These are phyloP conservation scores for Ispidina picta DNA, from an alignment of 2,797 vertebrate genomes.

Conservation along the genomic window DNA sequence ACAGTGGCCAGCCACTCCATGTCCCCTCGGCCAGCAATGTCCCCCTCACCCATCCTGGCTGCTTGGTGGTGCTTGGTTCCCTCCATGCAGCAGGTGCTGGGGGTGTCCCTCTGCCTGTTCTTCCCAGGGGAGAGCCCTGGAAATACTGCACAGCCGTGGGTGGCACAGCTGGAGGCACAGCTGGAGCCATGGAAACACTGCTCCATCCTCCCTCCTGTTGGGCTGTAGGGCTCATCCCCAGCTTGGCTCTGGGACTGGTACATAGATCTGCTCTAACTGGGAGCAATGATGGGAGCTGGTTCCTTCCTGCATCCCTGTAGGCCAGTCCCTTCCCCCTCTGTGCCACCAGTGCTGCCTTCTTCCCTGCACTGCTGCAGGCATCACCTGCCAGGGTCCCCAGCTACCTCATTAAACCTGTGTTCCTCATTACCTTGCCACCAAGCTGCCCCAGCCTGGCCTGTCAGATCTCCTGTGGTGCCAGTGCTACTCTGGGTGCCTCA, in stretches of 20 bases:
- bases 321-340: neutral
- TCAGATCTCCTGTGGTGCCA: neutral
- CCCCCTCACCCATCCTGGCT: neutral
- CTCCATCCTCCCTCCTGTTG: neutral
- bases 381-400: constrained; percentile 13
- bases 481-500: neutral
- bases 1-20: neutral
- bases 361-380: neutral
- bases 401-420: neutral
- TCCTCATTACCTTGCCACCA: neutral
- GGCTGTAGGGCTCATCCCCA: neutral
- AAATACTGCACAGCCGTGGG: rapidly evolving
- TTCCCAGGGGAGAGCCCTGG: neutral
- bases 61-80: neutral
- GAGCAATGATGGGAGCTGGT: neutral
- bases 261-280: neutral
- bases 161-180: neutral
- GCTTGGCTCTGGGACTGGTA: neutral
- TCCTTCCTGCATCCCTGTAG: neutral
- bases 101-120: neutral
- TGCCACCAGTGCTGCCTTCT: neutral
- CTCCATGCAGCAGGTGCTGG: neutral
- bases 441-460: neutral
- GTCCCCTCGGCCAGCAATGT: neutral
- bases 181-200: neutral